Conservation (phyloP, 2,113 vertebrate genomes). For the Notarius quadriscutis region DNA sequence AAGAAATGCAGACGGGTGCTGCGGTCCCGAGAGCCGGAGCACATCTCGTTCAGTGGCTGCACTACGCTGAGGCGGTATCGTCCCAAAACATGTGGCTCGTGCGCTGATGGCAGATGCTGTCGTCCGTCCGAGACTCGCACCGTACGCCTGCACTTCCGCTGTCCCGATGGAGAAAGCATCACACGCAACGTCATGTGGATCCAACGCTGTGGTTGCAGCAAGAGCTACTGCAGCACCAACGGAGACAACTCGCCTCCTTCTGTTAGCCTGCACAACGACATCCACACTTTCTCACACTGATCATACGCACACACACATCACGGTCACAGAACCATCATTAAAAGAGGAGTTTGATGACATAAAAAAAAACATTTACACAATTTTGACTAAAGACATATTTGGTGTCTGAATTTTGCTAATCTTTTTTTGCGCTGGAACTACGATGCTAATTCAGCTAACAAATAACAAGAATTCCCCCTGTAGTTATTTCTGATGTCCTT, state of each 20-base stretch:
- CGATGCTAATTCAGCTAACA: not conserved
- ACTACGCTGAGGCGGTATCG: constrained; percentile 60
- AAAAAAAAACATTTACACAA: not conserved
- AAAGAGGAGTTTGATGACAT: not conserved
- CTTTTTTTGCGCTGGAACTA: not conserved
- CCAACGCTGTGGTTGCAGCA: constrained; percentile 67
- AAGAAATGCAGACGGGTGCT: constrained; percentile 68
- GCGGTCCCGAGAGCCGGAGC: constrained; percentile 57
- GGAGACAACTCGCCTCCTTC: constrained; percentile 45
- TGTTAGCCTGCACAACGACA: constrained; percentile 73
- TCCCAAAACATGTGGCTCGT: constrained; percentile 69
- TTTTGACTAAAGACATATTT: not conserved
- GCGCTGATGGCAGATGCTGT: constrained; percentile 69
- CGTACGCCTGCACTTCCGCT: constrained; percentile 67
- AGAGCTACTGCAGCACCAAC: constrained; percentile 44
- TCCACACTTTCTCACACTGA: constrained; percentile 70
- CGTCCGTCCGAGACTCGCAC: constrained; percentile 65
- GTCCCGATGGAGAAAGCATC: constrained; percentile 66
- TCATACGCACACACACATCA: not conserved
- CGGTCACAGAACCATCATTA: not conserved
- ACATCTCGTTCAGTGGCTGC: constrained; percentile 69
- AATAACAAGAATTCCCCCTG: not conserved
- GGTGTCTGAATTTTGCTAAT: not conserved
- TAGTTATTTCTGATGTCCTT: too few relatives aligned
- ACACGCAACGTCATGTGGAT: constrained; percentile 72